Base-by-base conservation (phyloP, 2,888 invertebrate species). In the Elaeidobius kamerunicus region DNA sequence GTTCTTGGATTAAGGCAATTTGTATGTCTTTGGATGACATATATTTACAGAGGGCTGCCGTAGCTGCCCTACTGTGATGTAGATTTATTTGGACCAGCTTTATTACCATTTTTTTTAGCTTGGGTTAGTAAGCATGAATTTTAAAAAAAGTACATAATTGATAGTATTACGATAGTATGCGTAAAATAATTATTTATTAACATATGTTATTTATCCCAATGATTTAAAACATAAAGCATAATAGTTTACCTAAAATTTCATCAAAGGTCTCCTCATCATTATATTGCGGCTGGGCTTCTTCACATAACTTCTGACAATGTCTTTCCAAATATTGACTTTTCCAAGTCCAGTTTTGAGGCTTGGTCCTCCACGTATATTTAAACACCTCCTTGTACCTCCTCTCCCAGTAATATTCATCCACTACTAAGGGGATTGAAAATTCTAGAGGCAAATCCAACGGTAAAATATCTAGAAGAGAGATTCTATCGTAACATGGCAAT, bases 331-430 rank as follows among this genome's bases (percentile, higher is more conserved):
- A 75, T 3, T 70, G 57, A 36, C 60, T 61, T 63, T 75, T 75
- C 74, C 74, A 75, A 2, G 66, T 70, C 69, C 69, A 70, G 6
- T 60, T 58, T 18, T 50, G 12, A 3, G 68, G 65, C 41, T 64
- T 63, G 3, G 61, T 59, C 32, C 62, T 60, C 3, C 60, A 63
- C 23, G 65, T 60, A 23, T 59, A 30, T 3, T 69, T 68, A 61
- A 69, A 75, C 27, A 67, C 63, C 16, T 64, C 65, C 2, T 54
- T 49, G 66, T 73, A 82, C 61, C 78, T 75, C 45, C 83, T 74
- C 64, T 80, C 73, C 85, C 85, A 85, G 68, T 83, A 85, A 67
- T 78, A 76, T 63, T 84, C 83, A 58, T 82, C 76, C 67, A 74
- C 73, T 30, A 83, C 79, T 12, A 73, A 60, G 2, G 78, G 79